phyloP scores from a whole-genome alignment of 2,113 vertebrate species.

The Pangasianodon hypophthalmus region DNA sequence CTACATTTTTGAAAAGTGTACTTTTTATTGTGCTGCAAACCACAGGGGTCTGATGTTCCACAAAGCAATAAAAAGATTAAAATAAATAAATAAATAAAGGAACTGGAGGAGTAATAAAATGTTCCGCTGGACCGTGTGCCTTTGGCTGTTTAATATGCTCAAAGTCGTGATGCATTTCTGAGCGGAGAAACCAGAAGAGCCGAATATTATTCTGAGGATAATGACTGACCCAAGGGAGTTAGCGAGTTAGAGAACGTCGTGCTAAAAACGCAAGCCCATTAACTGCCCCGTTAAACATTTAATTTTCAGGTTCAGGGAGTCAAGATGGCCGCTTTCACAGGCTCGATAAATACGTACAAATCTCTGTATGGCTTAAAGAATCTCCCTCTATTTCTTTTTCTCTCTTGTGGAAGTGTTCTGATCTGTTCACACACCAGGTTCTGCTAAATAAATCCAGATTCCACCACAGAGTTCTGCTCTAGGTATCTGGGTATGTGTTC shows the following conservation, averaged over 20 bases:
- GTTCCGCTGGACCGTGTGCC: background rate
- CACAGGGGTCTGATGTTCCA: conserved; percentile 47
- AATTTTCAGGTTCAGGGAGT: conserved; percentile 68
- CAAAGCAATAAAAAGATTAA: conserved; percentile 46
- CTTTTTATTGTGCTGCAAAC: conserved; percentile 29
- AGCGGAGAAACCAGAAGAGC: background rate
- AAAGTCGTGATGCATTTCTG: background rate
- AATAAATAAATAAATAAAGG: conserved; percentile 58
- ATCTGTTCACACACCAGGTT: background rate
- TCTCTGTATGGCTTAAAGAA: background rate
- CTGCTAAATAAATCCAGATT: background rate
- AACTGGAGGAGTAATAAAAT: background rate
- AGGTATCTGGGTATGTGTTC: background rate
- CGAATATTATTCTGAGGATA: background rate
- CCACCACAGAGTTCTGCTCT: background rate
- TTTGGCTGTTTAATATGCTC: conserved; percentile 3
- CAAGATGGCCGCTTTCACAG: conserved; percentile 59
- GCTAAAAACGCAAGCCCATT: conserved; percentile 62
- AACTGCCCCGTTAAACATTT: conserved; percentile 67
- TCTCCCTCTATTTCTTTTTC: background rate
- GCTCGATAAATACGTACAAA: conserved; percentile 38
- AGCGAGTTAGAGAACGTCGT: conserved; percentile 56
- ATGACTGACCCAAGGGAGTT: conserved; percentile 38
- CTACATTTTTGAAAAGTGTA: background rate
- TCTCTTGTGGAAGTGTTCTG: background rate